Evolutionary conservation across 2,113 vertebrate genomes (phyloP).

Genomic region (Candoia aspera): DNA sequence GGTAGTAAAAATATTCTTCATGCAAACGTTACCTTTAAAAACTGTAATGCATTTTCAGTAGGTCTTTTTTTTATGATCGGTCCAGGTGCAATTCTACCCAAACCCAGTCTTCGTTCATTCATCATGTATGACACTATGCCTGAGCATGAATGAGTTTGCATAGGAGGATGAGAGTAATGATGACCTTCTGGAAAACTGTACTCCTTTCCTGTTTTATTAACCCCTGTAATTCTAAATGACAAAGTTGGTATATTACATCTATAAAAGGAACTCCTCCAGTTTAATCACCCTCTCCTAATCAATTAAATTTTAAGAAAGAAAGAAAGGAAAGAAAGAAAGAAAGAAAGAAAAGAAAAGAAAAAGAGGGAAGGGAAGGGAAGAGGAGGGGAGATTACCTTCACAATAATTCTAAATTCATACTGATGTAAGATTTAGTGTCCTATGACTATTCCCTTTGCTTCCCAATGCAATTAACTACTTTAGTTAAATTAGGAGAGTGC

Average conservation of each 20-base stretch:
- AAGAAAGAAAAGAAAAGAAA: not conserved
- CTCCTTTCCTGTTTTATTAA: conserved; percentile 37
- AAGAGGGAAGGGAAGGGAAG: not conserved
- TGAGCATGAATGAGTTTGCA: conserved; percentile 43
- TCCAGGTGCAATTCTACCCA: conserved; percentile 5
- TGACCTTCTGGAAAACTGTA: conserved; percentile 27
- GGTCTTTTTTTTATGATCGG: conserved; percentile 23
- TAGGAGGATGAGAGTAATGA: conserved; percentile 33
- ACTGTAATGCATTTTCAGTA: not conserved
- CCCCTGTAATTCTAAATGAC: not conserved
- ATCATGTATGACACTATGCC: conserved; percentile 10
- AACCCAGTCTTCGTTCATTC: conserved; percentile 36
- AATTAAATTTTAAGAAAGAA: not conserved
- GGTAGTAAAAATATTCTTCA: conserved; percentile 53
- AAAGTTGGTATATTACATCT: not conserved
- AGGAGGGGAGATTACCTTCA: not conserved
- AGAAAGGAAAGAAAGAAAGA: not conserved
- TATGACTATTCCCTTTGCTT: not conserved
- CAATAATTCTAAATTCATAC: not conserved
- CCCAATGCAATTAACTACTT: not conserved
- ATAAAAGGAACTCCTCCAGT: not conserved
- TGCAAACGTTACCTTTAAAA: conserved; percentile 44
- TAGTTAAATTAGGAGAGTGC: not conserved
- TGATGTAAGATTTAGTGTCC: not conserved
- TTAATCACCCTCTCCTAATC: not conserved